Evolutionary conservation across 1,140 invertebrate genomes (phyloP), one percentile per base, ranked within the genome.

Genomic region (Drosophila athabasca): DNA sequence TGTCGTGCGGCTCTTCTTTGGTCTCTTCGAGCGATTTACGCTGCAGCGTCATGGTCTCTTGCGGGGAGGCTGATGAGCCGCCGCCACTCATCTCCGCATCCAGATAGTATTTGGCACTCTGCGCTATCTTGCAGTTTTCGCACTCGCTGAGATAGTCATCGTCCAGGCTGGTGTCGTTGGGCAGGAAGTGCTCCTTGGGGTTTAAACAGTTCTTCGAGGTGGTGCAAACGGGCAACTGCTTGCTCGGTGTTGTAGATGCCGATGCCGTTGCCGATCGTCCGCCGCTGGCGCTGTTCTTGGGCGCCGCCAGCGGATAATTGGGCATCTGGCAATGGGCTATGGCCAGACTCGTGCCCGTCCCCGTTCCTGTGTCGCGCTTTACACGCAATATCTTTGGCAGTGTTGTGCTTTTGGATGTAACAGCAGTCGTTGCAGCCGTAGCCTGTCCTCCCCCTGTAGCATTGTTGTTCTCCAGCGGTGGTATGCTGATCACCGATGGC

Each of bases 91-190:
- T 93, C 59, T 95, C 94, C 46, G 94, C 93, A 82, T 94, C 83
- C 52, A 95, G 91, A 80, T 94, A 94, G 82, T 94, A 94, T 73
- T 94, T 93, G 60, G 95, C 94, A 62, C 94, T 94, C 62, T 93
- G 94, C 13, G 94, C 94, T 53, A 94, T 95, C 90, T 96, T 96
- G 92, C 96, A 96, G 92, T 96, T 96, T 91, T 96, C 95, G 91
- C 96, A 96, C 90, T 96, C 96, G 90, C 95, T 96, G 45, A 95
- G 93, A 84, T 96, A 96, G 91, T 96, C 95, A 78, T 96, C 95
- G 17, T 94, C 93, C 50, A 95, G 93, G 61, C 95, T 95, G 19
- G 91, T 91, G 22, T 91, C 92, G 51, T 93, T 93, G 41, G 92
- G 85, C 58, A 92, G 62, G 55, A 92, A 92, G 69, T 92, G 91